These are phyloP conservation scores for Notodonta ziczac DNA, from an alignment of 2,888 invertebrate species.

Conservation along the genomic window DNA sequence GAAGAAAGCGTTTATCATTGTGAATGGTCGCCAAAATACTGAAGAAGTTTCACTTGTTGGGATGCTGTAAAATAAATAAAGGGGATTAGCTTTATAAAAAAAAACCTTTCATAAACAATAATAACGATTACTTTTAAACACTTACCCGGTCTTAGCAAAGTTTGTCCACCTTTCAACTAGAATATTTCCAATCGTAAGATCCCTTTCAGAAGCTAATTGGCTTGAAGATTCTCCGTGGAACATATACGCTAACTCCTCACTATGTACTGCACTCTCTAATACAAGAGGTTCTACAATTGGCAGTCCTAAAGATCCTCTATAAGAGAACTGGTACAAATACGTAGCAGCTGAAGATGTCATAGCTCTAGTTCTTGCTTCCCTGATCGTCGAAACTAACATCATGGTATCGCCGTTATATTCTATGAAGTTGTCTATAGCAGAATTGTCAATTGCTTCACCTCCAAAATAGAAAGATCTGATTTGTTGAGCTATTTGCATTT, in stretches of 20 bases:
- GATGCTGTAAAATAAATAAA: constrained; percentile 48
- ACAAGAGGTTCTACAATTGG: constrained; percentile 56
- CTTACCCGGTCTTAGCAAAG: constrained; percentile 72
- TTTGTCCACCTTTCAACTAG: constrained; percentile 74
- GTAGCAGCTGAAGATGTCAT: constrained; percentile 39
- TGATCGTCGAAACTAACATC: constrained; percentile 66
- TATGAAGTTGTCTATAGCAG: constrained; percentile 51
- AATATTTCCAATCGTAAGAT: constrained; percentile 58
- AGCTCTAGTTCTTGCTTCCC: constrained; percentile 61
- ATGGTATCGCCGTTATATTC: constrained; percentile 72
- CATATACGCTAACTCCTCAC: constrained; percentile 71
- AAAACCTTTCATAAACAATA: neutral
- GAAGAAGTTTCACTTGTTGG: constrained; percentile 60
- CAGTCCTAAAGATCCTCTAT: constrained; percentile 62
- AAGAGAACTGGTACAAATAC: constrained; percentile 75
- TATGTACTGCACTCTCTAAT: constrained; percentile 61
- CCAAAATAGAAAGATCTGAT: constrained; percentile 63
- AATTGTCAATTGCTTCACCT: constrained; percentile 40
- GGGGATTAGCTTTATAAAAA: neutral
- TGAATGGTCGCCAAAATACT: constrained; percentile 60
- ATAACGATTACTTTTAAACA: constrained; percentile 1
- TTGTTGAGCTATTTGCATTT: constrained; percentile 40
- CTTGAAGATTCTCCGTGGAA: constrained; percentile 46
- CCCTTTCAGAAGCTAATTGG: constrained; percentile 35
- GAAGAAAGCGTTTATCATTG: constrained; percentile 37